Evolutionary conservation across 2,888 invertebrate genomes (phyloP).

Genomic region (Calliphora vomitoria): DNA sequence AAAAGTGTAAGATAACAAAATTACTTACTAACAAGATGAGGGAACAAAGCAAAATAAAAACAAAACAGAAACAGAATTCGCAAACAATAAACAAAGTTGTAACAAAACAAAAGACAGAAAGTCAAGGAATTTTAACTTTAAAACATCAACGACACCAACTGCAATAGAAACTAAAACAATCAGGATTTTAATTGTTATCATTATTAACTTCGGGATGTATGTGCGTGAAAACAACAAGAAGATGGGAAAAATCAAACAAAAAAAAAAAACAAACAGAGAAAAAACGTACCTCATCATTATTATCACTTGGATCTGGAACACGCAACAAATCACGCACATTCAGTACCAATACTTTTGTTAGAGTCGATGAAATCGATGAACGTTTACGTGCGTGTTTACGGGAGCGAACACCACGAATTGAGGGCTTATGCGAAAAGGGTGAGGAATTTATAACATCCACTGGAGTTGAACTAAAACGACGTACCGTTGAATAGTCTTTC

Average conservation of each 20-base stretch:
- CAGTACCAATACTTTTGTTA: constrained; percentile 83
- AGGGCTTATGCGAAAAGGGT: constrained; percentile 60
- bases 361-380: constrained; percentile 83
- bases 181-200: constrained; percentile 18
- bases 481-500: constrained; percentile 81
- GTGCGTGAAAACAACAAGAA: not conserved
- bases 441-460: constrained; percentile 48
- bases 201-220: not conserved
- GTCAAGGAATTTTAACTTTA: constrained; percentile 18
- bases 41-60: constrained; percentile 27
- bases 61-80: constrained; percentile 1
- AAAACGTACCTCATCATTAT: constrained; percentile 76
- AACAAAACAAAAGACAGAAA: constrained; percentile 4
- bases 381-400: constrained; percentile 80
- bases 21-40: not conserved
- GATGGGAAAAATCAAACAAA: not conserved
- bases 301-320: constrained; percentile 77
- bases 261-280: not conserved
- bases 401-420: constrained; percentile 77
- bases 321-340: constrained; percentile 83
- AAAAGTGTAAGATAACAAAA: constrained; percentile 43
- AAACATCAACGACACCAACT: constrained; percentile 5
- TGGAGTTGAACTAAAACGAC: constrained; percentile 80
- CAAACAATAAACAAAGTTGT: not conserved
- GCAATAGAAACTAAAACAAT: not conserved